These are phyloP conservation scores for Lycophotia porphyrea DNA, from an alignment of 2,888 invertebrate species.

Conservation along the genomic window DNA sequence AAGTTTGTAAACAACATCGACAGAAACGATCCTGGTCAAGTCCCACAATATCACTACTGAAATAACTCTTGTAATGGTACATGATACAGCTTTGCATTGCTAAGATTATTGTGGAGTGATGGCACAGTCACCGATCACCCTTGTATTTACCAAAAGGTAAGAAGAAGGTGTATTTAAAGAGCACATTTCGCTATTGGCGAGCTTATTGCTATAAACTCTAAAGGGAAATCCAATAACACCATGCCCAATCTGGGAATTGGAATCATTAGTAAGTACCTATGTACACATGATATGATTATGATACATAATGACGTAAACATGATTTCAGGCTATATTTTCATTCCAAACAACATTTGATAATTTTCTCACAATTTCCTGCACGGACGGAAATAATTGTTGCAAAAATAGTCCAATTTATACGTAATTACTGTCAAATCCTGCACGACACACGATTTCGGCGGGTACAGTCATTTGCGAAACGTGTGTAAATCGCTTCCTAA, in stretches of 20 bases:
- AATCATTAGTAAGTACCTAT: neutral
- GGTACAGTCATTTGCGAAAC: slow-evolving; percentile 30
- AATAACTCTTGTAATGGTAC: neutral
- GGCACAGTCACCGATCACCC: neutral
- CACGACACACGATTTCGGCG: slow-evolving; percentile 19
- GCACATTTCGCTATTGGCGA: neutral
- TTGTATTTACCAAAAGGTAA: neutral
- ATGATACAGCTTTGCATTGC: neutral
- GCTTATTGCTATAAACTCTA: neutral
- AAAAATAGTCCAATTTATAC: slow-evolving; percentile 54
- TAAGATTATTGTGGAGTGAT: neutral
- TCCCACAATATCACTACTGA: neutral
- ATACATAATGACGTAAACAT: too few relatives aligned
- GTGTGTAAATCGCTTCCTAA: slow-evolving; percentile 32
- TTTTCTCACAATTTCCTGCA: slow-evolving; percentile 9
- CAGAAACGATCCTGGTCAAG: neutral
- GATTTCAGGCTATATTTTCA: neutral
- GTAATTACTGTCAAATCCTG: slow-evolving; percentile 40
- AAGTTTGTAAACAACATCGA: slow-evolving; percentile 19
- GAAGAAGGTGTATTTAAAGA: neutral
- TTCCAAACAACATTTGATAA: neutral
- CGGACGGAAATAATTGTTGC: slow-evolving; percentile 44
- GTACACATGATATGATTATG: too few relatives aligned
- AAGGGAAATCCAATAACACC: neutral
- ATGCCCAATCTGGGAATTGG: neutral